Evolutionary conservation across 2,797 vertebrate genomes (phyloP).

Genomic region (Spinibarbus caldwelli): DNA sequence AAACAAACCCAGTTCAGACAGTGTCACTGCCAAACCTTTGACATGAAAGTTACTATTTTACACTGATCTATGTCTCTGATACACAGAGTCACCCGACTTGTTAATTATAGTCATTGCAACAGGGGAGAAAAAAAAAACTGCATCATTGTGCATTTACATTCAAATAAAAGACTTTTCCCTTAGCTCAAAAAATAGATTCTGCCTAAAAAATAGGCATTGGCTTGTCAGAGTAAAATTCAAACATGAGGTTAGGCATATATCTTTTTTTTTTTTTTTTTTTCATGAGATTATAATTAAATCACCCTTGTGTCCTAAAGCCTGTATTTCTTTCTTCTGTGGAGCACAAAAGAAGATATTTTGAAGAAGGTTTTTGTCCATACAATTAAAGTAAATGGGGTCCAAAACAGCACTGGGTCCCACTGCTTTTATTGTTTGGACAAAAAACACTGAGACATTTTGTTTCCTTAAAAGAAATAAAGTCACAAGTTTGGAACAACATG

Average conservation of each 20-base stretch:
- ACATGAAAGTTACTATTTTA: neutral
- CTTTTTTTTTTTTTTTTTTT: neutral
- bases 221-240: conserved; percentile 5
- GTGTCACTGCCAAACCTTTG: neutral
- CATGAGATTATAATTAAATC: neutral
- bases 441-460: neutral
- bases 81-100: neutral
- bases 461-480: neutral
- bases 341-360: neutral
- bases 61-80: neutral
- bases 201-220: neutral
- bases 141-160: neutral
- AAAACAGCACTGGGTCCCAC: neutral
- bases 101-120: neutral
- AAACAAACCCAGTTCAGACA: conserved; percentile 42
- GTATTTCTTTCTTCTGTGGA: neutral
- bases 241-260: neutral
- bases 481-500: neutral
- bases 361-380: neutral
- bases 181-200: neutral
- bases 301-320: neutral
- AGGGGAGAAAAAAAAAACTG: neutral
- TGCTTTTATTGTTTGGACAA: neutral
- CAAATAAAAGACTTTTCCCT: neutral
- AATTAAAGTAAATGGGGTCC: neutral